A percentile compares a stretch with the other conserved stretches of the same genome.
phyloP scores from a whole-genome alignment of 2,113 vertebrate species.

The Picathartes gymnocephalus region DNA sequence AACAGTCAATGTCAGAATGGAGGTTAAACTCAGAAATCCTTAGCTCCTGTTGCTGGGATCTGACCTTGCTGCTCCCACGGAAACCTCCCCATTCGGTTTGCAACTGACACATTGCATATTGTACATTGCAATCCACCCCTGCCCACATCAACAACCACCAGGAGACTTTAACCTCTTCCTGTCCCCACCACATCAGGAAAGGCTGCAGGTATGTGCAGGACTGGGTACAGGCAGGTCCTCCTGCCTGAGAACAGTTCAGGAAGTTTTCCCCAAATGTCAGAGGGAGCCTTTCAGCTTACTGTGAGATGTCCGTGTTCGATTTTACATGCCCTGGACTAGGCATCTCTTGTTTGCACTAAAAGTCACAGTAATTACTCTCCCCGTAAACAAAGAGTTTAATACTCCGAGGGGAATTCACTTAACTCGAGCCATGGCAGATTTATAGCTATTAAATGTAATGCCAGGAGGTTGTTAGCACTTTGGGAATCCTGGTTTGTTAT shows the following conservation, averaged over 20 bases:
- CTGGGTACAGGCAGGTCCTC: background rate
- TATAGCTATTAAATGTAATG: constrained; percentile 45
- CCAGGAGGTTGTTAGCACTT: constrained; percentile 47
- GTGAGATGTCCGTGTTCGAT: background rate
- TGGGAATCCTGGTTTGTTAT: constrained; percentile 39
- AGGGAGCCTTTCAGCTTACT: background rate
- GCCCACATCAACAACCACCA: background rate
- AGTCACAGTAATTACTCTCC: background rate
- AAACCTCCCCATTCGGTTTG: background rate
- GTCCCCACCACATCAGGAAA: rapidly evolving
- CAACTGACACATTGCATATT: background rate
- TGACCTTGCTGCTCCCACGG: background rate
- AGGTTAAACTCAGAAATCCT: background rate
- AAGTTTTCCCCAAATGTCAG: background rate
- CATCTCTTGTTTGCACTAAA: background rate
- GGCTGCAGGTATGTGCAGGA: background rate
- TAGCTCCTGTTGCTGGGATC: background rate
- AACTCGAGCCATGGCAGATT: constrained; percentile 36
- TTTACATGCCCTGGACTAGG: background rate
- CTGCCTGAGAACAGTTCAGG: background rate
- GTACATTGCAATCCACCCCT: background rate
- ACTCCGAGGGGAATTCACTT: constrained; percentile 34
- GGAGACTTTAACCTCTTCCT: background rate
- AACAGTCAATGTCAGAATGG: background rate
- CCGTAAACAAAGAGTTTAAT: constrained; percentile 47